Evolutionary conservation across 2,113 vertebrate genomes (phyloP), one percentile per base, ranked within the genome.

Genomic region (Bubo scandiacus): DNA sequence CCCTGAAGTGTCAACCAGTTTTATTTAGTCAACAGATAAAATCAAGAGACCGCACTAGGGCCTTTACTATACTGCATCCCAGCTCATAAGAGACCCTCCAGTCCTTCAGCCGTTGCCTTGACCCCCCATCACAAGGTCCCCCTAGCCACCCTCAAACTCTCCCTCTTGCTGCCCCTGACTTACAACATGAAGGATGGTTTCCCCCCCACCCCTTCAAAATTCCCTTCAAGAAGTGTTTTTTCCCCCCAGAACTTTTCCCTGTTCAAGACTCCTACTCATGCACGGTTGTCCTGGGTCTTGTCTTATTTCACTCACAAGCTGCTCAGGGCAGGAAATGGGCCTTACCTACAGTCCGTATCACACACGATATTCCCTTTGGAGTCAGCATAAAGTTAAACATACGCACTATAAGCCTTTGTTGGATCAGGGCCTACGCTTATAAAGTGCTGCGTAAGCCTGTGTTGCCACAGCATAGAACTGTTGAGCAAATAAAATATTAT

Each of bases 401-500:
- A 96, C 81, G 6, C 55, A 2, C 78, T 91, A 78, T 95, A 97
- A 95, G 95, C 94, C 95, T 97, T 73, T 95, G 78, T 91, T 97
- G 96, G 95, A 96, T 90, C 66, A 32, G 91, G 95, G 96, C 95
- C 97, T 97, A 92, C 2, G 15, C 91, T 96, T 86, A 90, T 66
- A 92, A 96, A 96, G 58, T 92, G 94, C 96, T 96, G 94, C 2
- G 78, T 96, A 97, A 97, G 96, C 89, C 97, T 95, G 80, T 94
- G 95, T 91, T 95, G 93, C 95, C 91, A 94, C 93, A 92, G 89
- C 11, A 29, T 80, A 95, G 51, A 97, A 92, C 93, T 95, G 95
- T 94, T 91, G 84, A 96, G 94, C 91, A 97, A 97, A 97, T 96
- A 95, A 96, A 96, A 97, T 96, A 95, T 96, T 95, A 92, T n/a